Evolutionary conservation across 2,888 invertebrate species (phyloP).

Genomic region (Tetragonisca angustula): DNA sequence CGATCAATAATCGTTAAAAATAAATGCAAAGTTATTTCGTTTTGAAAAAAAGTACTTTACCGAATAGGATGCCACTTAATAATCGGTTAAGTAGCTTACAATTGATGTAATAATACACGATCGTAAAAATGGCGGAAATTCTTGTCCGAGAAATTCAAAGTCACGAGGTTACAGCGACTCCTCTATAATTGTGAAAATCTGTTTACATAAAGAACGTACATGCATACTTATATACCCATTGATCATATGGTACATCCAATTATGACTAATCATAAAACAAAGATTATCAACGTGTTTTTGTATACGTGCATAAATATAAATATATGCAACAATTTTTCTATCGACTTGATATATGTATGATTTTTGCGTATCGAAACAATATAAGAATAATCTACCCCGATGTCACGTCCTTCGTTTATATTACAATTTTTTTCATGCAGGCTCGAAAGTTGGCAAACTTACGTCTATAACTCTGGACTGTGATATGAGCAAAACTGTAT

Average conservation of each 20-base stretch:
- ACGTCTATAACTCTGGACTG: conserved; percentile 87
- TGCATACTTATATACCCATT: too few relatives aligned
- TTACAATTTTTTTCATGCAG: conserved; percentile 79
- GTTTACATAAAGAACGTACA: conserved; percentile 14
- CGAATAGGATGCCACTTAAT: conserved; percentile 5
- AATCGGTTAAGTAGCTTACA: not conserved
- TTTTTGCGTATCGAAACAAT: not conserved
- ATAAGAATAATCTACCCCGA: not conserved
- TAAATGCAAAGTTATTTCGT: not conserved
- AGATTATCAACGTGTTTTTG: not conserved
- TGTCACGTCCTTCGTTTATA: not conserved
- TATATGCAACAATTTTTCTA: too few relatives aligned
- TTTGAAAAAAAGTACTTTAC: not conserved
- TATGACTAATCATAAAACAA: not conserved
- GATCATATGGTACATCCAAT: too few relatives aligned
- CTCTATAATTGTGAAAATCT: not conserved
- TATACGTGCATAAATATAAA: not conserved
- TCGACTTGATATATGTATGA: too few relatives aligned
- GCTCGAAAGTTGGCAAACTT: conserved; percentile 87
- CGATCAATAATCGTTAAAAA: not conserved
- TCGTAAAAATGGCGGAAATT: conserved; percentile 12
- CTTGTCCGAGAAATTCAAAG: conserved; percentile 11
- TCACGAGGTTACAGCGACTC: not conserved
- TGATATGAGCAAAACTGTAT: conserved; percentile 85
- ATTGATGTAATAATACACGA: conserved; percentile 28